Conservation (phyloP, 2,888 invertebrate genomes). For the Dioctria rufipes region DNA sequence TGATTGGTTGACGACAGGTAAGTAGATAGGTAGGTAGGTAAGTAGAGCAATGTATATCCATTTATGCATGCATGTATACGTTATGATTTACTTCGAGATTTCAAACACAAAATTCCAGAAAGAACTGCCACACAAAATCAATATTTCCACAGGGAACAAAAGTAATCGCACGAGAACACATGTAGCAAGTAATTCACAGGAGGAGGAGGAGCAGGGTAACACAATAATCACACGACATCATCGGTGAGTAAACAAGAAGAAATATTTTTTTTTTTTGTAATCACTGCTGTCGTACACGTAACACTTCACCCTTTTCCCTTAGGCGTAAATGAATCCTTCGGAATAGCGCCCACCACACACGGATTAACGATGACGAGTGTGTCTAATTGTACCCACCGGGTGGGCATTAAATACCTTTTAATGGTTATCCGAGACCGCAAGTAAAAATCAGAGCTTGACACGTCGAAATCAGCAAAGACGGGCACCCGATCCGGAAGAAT, state of each 20-base stretch:
- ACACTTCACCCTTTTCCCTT: constrained; percentile 38
- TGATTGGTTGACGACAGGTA: too few relatives aligned
- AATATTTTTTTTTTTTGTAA: neutral
- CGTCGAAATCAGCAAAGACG: constrained; percentile 30
- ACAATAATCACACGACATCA: neutral
- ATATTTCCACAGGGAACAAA: constrained; percentile 15
- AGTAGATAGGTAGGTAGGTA: too few relatives aligned
- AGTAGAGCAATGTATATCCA: too few relatives aligned
- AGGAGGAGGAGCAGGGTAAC: neutral
- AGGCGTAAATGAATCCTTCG: neutral
- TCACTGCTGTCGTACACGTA: neutral
- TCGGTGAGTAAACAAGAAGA: constrained; percentile 27
- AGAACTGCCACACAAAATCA: constrained; percentile 17
- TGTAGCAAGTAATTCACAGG: constrained; percentile 13
- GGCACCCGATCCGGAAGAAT: constrained; percentile 15
- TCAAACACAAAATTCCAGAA: neutral
- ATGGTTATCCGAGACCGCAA: constrained; percentile 25
- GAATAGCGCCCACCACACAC: neutral
- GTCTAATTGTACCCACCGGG: constrained; percentile 45
- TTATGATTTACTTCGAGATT: too few relatives aligned
- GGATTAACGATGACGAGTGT: constrained; percentile 31
- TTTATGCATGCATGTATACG: too few relatives aligned
- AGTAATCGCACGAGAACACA: constrained; percentile 20
- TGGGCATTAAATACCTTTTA: constrained; percentile 43
- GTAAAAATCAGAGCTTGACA: constrained; percentile 31